These are phyloP conservation scores for Nasua narica DNA, from an alignment of 2,797 vertebrate species.

Conservation along the genomic window DNA sequence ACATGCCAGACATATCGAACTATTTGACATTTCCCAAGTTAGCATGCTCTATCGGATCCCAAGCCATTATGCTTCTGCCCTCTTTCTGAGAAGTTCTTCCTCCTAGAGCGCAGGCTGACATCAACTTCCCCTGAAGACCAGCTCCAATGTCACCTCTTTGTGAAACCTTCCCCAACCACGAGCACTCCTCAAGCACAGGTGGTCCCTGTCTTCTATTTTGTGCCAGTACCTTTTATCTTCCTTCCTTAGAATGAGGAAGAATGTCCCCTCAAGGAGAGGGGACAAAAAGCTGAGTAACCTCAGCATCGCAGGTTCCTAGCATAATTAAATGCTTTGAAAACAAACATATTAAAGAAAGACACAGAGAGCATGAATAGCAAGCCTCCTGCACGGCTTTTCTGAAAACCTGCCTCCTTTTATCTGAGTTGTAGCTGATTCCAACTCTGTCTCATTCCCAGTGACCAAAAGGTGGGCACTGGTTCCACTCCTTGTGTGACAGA, in stretches of 20 bases:
- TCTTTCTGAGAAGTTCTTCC: conserved; percentile 16
- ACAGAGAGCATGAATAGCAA: not conserved
- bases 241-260: not conserved
- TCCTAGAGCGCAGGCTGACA: not conserved
- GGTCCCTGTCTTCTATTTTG: not conserved
- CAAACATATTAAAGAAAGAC: conserved; percentile 1
- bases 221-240: not conserved
- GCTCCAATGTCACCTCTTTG: not conserved
- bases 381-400: not conserved
- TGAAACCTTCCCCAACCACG: not conserved
- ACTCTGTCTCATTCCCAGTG: not conserved
- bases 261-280: too few relatives aligned
- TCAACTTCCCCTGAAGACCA: not conserved
- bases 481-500: not conserved
- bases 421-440: not conserved
- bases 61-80: not conserved
- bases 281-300: not conserved
- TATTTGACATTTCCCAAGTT: not conserved
- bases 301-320: not conserved
- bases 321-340: not conserved
- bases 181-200: not conserved
- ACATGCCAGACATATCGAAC: not conserved
- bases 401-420: conserved; percentile 18
- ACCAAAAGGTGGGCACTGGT: not conserved
- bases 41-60: not conserved